These are phyloP conservation scores for Andrena bucephala DNA, from an alignment of 2,888 invertebrate species.

Conservation along the genomic window DNA sequence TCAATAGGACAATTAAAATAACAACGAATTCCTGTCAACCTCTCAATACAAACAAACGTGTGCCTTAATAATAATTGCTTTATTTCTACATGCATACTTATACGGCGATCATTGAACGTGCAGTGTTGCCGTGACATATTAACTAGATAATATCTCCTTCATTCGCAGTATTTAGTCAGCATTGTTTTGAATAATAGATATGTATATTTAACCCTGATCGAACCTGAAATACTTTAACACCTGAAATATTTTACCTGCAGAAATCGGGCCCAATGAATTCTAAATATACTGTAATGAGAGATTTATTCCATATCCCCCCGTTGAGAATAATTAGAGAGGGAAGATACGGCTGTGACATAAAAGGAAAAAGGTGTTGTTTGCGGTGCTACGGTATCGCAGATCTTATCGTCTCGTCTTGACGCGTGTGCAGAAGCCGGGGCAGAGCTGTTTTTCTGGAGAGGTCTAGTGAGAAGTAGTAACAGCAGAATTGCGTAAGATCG, in stretches of 20 bases:
- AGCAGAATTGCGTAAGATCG: background rate
- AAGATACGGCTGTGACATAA: background rate
- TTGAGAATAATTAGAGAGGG: background rate
- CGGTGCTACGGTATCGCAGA: constrained; percentile 5
- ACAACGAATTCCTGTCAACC: no score
- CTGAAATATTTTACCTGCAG: background rate
- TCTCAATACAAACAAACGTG: no score
- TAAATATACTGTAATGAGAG: background rate
- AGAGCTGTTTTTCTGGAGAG: background rate
- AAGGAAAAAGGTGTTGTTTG: background rate
- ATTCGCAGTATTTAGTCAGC: no score
- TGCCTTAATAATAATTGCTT: no score
- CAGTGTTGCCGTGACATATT: no score
- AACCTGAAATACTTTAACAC: no score
- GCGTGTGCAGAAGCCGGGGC: background rate
- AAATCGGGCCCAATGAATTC: background rate
- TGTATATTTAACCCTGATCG: no score
- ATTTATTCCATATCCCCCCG: background rate
- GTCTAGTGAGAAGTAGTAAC: background rate
- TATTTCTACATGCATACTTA: no score
- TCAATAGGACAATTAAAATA: no score
- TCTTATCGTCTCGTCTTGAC: constrained; percentile 12
- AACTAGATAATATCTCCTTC: no score
- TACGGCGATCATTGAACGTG: no score
- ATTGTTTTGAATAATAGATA: no score